These are phyloP conservation scores for Therioaphis trifolii DNA, from an alignment of 2,888 invertebrate genomes.

Conservation along the genomic window DNA sequence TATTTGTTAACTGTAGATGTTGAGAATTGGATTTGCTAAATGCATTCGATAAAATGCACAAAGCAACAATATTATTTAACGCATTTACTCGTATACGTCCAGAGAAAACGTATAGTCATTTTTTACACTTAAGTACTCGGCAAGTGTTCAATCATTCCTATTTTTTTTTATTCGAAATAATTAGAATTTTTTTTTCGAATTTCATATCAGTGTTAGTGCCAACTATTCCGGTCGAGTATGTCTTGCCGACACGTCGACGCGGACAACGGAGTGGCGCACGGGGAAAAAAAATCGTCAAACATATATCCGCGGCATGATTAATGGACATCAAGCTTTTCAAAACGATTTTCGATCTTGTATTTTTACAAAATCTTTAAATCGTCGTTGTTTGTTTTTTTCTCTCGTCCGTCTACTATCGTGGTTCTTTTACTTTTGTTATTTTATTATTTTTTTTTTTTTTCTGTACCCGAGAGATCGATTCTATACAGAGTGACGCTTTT, in stretches of 20 bases:
- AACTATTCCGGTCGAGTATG: constrained; percentile 35
- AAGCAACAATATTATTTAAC: too few relatives aligned
- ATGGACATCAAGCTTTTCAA: constrained; percentile 45
- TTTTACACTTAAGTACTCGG: background rate
- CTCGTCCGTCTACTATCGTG: background rate
- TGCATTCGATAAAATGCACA: background rate
- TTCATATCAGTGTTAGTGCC: background rate
- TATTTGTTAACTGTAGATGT: too few relatives aligned
- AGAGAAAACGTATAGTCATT: background rate
- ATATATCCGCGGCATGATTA: constrained; percentile 57
- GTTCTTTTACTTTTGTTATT: constrained; percentile 1
- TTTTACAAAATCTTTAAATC: constrained; percentile 47
- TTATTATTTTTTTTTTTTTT: constrained; percentile 31
- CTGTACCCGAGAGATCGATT: constrained; percentile 45
- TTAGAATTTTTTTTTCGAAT: background rate
- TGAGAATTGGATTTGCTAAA: too few relatives aligned
- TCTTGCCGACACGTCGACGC: constrained; percentile 21
- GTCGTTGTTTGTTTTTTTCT: constrained; percentile 2
- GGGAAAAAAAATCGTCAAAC: constrained; percentile 31
- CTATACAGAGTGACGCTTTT: constrained; percentile 52
- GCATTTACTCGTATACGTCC: background rate
- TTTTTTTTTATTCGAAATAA: background rate
- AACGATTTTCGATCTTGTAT: constrained; percentile 50
- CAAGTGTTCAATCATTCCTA: background rate
- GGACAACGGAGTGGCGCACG: background rate